A percentile compares a stretch with the other conserved stretches of the same genome.
These are phyloP conservation scores for Microcebus griseorufus DNA, from an alignment of 2,113 vertebrate species.

Conservation along the genomic window DNA sequence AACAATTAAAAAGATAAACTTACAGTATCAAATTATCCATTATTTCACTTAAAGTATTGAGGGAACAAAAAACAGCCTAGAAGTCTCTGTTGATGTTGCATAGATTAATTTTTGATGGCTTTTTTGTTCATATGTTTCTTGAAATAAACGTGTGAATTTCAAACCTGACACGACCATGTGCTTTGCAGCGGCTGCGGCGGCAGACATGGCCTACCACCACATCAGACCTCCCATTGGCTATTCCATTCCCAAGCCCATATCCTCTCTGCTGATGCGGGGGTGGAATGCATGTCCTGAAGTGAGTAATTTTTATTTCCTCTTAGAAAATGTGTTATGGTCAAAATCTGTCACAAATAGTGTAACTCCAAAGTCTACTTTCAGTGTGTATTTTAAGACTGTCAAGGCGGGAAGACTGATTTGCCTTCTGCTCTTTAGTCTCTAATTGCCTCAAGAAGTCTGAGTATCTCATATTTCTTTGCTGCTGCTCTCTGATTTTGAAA, in stretches of 20 bases:
- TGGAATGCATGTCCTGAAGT: slow-evolving; percentile 96
- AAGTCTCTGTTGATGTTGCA: background rate
- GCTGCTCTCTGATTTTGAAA: slow-evolving; percentile 61
- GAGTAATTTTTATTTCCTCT: slow-evolving; percentile 76
- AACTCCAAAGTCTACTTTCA: slow-evolving; percentile 43
- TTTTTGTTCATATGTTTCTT: background rate
- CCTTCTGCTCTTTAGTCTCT: slow-evolving; percentile 62
- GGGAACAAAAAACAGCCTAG: background rate
- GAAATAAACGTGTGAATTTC: accelerated
- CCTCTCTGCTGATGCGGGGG: slow-evolving; percentile 92
- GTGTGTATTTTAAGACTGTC: slow-evolving; percentile 58
- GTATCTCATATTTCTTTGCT: slow-evolving; percentile 50
- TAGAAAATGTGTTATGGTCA: slow-evolving; percentile 61
- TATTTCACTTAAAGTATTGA: background rate
- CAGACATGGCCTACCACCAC: slow-evolving; percentile 97
- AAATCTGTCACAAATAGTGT: slow-evolving; percentile 52
- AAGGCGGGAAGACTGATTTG: slow-evolving; percentile 51
- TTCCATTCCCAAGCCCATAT: slow-evolving; percentile 95
- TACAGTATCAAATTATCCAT: background rate
- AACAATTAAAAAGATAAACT: background rate
- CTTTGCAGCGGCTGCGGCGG: slow-evolving; percentile 90
- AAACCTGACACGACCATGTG: background rate
- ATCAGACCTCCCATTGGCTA: slow-evolving; percentile 94
- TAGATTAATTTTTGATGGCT: background rate
- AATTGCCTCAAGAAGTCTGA: slow-evolving; percentile 63